Evolutionary conservation across 2,797 vertebrate species (phyloP).

Genomic region (Pipistrellus nathusii): DNA sequence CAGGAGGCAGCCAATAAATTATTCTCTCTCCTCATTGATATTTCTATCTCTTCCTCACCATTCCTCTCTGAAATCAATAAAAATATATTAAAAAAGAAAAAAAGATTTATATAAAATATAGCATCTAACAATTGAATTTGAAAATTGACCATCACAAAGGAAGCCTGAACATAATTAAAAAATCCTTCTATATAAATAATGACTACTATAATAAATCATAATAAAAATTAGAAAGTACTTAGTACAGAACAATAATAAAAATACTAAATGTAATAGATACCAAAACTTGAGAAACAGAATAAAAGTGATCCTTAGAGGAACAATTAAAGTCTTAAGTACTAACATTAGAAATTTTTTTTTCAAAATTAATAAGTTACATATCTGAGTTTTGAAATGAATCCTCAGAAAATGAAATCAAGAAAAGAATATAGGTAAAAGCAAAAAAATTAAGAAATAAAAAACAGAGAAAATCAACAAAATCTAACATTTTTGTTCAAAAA

Average conservation of each 20-base stretch:
- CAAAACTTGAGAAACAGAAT: conserved; percentile 24
- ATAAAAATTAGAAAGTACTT: conserved; percentile 25
- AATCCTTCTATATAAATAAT: neutral
- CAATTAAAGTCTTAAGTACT: conserved; percentile 1
- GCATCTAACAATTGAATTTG: conserved; percentile 1
- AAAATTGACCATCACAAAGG: neutral
- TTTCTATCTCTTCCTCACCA: too few species aligned
- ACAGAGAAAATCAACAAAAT: neutral
- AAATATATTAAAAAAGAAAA: too few species aligned
- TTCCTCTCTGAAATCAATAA: too few species aligned
- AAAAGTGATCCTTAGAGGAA: neutral
- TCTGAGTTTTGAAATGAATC: neutral
- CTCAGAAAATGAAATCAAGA: conserved; percentile 11
- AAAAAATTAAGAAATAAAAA: conserved; percentile 18
- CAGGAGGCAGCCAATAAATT: too few species aligned
- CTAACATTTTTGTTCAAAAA: neutral
- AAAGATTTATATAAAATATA: neutral
- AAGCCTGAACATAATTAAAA: neutral
- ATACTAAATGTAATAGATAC: neutral
- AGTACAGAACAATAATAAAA: conserved; percentile 24
- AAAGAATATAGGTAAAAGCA: neutral
- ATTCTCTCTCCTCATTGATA: too few species aligned
- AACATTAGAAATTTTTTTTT: conserved; percentile 23
- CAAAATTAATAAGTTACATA: neutral
- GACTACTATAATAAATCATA: neutral